phyloP scores from a whole-genome alignment of 1,140 invertebrate genomes.

The Scaptomyza hsui region DNA sequence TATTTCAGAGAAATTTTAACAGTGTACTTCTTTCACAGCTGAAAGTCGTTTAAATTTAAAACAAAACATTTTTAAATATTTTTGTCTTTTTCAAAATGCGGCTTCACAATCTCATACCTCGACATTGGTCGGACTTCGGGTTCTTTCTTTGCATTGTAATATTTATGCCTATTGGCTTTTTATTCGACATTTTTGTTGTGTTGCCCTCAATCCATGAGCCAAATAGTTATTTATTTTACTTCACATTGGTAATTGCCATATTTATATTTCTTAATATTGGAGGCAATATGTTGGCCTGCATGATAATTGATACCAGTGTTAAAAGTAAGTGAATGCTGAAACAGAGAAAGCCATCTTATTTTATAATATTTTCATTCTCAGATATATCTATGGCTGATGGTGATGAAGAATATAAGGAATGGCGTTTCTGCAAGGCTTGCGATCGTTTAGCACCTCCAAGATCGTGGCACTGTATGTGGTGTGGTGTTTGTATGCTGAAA shows the following conservation, averaged over 20 bases:
- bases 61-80: no score
- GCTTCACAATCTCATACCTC: conserved; percentile 45
- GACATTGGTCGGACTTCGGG: conserved; percentile 38
- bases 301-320: conserved; percentile 68
- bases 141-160: conserved; percentile 48
- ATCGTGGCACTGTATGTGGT: conserved; percentile 94
- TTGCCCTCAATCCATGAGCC: conserved; percentile 86
- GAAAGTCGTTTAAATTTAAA: no score
- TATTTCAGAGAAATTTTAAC: no score
- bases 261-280: conserved; percentile 86
- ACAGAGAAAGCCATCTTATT: not conserved
- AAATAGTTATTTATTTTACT: conserved; percentile 60
- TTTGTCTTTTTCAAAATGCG: conserved; percentile 27
- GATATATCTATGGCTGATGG: no score
- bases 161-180: conserved; percentile 55
- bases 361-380: no score
- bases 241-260: conserved; percentile 86
- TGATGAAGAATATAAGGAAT: not conserved
- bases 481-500: conserved; percentile 92
- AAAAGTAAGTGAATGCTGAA: conserved; percentile 36
- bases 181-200: conserved; percentile 87
- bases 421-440: conserved; percentile 53
- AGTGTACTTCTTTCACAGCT: no score
- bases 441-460: conserved; percentile 92
- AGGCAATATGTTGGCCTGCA: conserved; percentile 77